Base-by-base conservation (phyloP, 2,888 invertebrate genomes). In the Drepana falcataria region DNA sequence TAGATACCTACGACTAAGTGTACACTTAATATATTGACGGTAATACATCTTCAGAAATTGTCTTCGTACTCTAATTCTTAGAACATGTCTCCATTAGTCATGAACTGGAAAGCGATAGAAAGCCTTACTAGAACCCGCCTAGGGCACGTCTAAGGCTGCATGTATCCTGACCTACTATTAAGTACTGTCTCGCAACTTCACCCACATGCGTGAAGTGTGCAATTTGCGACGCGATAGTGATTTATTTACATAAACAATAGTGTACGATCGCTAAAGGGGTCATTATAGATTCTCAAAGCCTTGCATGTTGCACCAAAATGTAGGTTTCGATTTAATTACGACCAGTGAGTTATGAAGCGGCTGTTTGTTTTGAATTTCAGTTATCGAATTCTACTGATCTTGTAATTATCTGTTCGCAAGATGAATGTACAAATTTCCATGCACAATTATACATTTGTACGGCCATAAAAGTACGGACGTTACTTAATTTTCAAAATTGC, bases 211-310 rank as follows among this genome's bases (percentile, higher is more conserved):
- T 72, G 70, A 63, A 77, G 76, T 72, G 82, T 84, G 76, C 86
- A 88, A 89, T 89, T 86, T 87, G 79, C 75, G 81, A 84, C 68
- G 73, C 75, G 68, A 72, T 66, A 72, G 68, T 83, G 86, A 87
- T 90, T 86, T 90, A 90, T 90, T 85, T 84, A 83, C 83, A 74
- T 81, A 82, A 82, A 86, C 81, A 83, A 83, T 79, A 80, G 76
- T 71, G 68, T 62, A 60, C 61, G 62, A 64, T 54, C 58, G 61
- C 56, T 61, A 54, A 60, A 62, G 59, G 62, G 66, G 71, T 73
- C 76, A 86, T 87, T 87, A 87, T 68, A 69, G 79, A 81, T 79
- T 78, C 75, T 72, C 67, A 68, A 51, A 51, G 51, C 51, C 33
- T 21, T 60, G 53, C 54, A 58, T 57, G 59, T 55, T 64, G 61